phyloP scores from a whole-genome alignment of 1,140 invertebrate genomes.

The Drosophila yakuba region DNA sequence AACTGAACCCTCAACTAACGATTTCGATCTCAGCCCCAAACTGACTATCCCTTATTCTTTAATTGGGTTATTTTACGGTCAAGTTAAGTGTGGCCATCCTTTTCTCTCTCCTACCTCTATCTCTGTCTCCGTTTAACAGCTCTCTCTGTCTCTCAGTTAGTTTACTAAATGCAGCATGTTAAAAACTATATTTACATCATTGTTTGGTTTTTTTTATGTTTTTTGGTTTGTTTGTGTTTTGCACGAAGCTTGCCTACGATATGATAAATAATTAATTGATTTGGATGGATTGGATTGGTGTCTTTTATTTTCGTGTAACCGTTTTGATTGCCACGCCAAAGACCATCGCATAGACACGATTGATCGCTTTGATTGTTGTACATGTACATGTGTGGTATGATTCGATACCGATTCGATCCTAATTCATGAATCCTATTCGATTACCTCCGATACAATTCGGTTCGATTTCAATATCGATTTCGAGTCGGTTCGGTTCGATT shows the following conservation, averaged over 20 bases:
- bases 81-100: slow-evolving; percentile 8
- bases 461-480: slow-evolving; percentile 1
- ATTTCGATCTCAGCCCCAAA: neutral
- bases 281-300: slow-evolving; percentile 42
- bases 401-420: slow-evolving; percentile 3
- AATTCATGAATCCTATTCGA: slow-evolving; percentile 10
- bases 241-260: slow-evolving; percentile 49
- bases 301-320: slow-evolving; percentile 24
- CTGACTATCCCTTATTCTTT: neutral
- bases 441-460: slow-evolving; percentile 9
- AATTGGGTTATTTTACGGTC: neutral
- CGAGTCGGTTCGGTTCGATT: slow-evolving; percentile 1
- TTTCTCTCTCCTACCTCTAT: slow-evolving; percentile 20
- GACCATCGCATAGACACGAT: slow-evolving; percentile 38
- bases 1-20: neutral
- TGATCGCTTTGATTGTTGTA: slow-evolving; percentile 50
- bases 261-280: slow-evolving; percentile 65
- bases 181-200: slow-evolving; percentile 22
- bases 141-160: slow-evolving; percentile 25
- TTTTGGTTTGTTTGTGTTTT: slow-evolving; percentile 13
- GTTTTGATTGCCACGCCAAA: slow-evolving; percentile 28
- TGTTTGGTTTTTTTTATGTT: slow-evolving; percentile 6
- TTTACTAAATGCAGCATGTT: slow-evolving; percentile 51
- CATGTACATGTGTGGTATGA: slow-evolving; percentile 17
- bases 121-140: slow-evolving; percentile 22